phyloP scores from a whole-genome alignment of 2,888 invertebrate genomes.

The Gnatocerus cornutus region DNA sequence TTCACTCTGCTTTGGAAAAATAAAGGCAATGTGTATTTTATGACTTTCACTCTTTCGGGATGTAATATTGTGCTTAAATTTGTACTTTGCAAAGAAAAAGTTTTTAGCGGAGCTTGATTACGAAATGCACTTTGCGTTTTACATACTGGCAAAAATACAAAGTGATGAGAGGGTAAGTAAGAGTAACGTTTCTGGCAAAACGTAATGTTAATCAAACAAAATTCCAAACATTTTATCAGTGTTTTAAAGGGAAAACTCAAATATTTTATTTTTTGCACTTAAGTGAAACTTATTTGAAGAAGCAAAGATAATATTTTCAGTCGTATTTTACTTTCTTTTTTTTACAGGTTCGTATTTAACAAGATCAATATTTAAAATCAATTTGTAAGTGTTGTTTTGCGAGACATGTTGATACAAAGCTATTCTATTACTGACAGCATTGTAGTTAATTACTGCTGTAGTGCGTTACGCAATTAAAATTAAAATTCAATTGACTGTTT shows the following conservation, averaged over 20 bases:
- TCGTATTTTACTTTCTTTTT: background rate
- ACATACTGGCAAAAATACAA: background rate
- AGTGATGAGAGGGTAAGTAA: background rate
- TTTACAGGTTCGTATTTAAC: background rate
- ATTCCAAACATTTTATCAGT: background rate
- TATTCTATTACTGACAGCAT: background rate
- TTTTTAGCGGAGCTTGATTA: slow-evolving; percentile 7
- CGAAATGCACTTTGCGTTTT: slow-evolving; percentile 13
- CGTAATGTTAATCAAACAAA: no score
- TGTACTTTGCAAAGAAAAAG: slow-evolving; percentile 7
- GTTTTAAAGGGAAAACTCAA: background rate
- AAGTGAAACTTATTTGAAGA: slow-evolving; percentile 13
- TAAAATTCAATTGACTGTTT: slow-evolving; percentile 7
- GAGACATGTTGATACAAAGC: no score
- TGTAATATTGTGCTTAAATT: background rate
- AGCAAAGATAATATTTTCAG: slow-evolving; percentile 16
- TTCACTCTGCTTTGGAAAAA: slow-evolving; percentile 23
- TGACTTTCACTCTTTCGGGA: slow-evolving; percentile 9
- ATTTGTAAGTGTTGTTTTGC: no score
- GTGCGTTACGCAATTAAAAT: slow-evolving; percentile 11
- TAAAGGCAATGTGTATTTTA: slow-evolving; percentile 8
- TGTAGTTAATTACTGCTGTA: background rate
- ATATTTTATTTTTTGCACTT: background rate
- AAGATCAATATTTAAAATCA: background rate
- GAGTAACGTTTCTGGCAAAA: background rate